These are phyloP conservation scores for Peromyscus maniculatus DNA, from an alignment of 2,113 vertebrate species.

Conservation along the genomic window DNA sequence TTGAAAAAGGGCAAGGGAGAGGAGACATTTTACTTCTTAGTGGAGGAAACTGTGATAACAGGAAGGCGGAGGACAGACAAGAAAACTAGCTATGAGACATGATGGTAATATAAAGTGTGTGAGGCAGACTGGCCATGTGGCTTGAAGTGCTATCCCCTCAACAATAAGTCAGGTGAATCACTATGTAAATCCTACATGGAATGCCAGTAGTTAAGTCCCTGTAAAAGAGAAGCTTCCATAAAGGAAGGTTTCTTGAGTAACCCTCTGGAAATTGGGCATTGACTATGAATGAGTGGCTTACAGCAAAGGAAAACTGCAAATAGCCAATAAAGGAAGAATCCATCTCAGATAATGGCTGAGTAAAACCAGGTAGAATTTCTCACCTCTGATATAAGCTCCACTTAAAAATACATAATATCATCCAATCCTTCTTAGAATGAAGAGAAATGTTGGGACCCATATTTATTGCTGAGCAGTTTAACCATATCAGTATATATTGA, in stretches of 20 bases:
- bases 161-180: no score
- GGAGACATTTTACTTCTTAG: slow-evolving; percentile 49
- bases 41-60: background rate
- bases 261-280: background rate
- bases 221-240: background rate
- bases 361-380: background rate
- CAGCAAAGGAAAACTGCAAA: background rate
- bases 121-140: background rate
- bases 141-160: rapidly evolving
- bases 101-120: background rate
- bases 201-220: background rate
- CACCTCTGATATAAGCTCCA: background rate
- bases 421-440: background rate
- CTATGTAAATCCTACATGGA: background rate
- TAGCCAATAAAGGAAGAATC: background rate
- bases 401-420: background rate
- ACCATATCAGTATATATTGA: background rate
- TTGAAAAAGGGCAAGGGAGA: background rate
- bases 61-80: background rate
- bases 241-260: background rate
- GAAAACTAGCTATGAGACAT: background rate
- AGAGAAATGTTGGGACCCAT: background rate
- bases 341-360: background rate
- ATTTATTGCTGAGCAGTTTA: background rate
- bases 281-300: background rate